These are phyloP conservation scores for Brenthis daphne DNA, from an alignment of 2,888 invertebrate species.

Conservation along the genomic window DNA sequence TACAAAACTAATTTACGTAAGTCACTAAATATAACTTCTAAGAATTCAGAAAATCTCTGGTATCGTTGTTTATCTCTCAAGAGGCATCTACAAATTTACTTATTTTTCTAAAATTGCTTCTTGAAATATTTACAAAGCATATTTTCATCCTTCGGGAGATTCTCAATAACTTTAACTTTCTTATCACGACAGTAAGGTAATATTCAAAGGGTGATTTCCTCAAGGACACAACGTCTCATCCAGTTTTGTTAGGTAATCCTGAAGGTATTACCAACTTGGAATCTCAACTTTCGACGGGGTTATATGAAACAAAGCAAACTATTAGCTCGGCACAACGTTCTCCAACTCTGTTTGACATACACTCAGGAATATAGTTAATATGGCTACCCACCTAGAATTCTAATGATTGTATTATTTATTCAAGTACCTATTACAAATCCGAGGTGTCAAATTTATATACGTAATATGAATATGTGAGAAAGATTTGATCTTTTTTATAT, in stretches of 20 bases:
- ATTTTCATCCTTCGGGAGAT: not conserved
- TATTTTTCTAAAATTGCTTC: not conserved
- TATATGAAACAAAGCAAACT: conserved; percentile 27
- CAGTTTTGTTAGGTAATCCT: conserved; percentile 26
- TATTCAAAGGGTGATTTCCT: conserved; percentile 40
- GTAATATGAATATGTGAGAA: no score
- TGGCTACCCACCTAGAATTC: no score
- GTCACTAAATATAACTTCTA: no score
- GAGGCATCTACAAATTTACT: no score
- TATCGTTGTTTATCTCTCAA: no score
- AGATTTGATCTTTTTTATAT: no score
- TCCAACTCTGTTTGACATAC: not conserved
- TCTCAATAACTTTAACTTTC: conserved; percentile 27
- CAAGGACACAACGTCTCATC: conserved; percentile 35
- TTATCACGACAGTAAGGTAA: conserved; percentile 33
- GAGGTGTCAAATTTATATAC: no score
- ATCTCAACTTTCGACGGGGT: conserved; percentile 26
- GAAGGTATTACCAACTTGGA: conserved; percentile 33
- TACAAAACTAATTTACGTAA: no score
- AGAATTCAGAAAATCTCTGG: no score
- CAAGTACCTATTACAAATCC: no score
- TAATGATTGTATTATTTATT: no score
- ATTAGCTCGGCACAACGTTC: conserved; percentile 14
- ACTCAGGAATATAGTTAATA: no score
- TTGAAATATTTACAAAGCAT: not conserved